A percentile compares a stretch with the other conserved stretches of the same genome.
Conservation (phyloP, 2,113 vertebrate species). For the Coturnix japonica region DNA sequence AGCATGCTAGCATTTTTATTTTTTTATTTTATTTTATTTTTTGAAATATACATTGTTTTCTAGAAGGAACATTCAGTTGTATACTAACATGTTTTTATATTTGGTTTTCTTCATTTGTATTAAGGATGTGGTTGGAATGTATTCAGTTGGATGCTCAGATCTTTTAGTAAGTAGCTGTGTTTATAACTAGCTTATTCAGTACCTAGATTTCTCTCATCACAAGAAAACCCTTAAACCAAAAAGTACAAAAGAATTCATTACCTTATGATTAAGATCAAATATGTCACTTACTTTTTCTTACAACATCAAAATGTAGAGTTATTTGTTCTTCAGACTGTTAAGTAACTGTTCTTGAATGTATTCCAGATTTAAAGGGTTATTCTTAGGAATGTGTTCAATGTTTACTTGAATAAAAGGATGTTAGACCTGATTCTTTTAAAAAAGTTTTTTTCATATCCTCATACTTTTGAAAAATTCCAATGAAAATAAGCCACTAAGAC, state of each 20-base stretch:
- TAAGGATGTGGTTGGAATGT: background rate
- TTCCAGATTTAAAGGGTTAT: constrained; percentile 48
- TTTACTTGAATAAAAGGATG: constrained; percentile 57
- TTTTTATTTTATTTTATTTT: background rate
- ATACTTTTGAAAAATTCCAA: constrained; percentile 40
- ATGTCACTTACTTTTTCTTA: background rate
- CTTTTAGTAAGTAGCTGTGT: background rate
- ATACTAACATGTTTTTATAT: background rate
- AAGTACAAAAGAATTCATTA: background rate
- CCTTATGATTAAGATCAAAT: background rate
- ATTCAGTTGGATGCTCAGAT: background rate
- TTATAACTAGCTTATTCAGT: background rate
- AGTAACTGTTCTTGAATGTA: constrained; percentile 56
- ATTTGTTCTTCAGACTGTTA: constrained; percentile 41
- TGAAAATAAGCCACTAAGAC: constrained; percentile 28
- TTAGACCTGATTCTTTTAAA: constrained; percentile 28
- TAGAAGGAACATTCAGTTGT: background rate
- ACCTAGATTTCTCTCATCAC: background rate
- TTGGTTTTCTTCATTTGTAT: background rate
- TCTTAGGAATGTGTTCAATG: constrained; percentile 61
- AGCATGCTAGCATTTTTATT: background rate
- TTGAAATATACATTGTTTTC: background rate
- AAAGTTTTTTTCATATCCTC: constrained; percentile 60
- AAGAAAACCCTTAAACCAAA: background rate
- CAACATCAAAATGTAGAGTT: background rate